Base-by-base conservation (phyloP, 1,140 invertebrate species). In the Oscheius sp. region DNA sequence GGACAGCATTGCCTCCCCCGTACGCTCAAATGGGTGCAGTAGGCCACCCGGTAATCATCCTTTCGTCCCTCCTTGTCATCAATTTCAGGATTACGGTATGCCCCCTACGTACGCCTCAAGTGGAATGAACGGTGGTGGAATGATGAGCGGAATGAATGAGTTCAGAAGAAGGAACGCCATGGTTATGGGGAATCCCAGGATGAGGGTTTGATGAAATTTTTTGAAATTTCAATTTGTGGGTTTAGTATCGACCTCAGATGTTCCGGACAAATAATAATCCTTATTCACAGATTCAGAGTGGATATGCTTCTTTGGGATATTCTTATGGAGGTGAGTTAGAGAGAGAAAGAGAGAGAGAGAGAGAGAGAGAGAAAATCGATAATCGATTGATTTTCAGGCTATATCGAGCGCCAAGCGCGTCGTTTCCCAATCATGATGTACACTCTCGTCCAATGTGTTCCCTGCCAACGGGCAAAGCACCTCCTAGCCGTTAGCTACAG, bases 381-480 rank as follows among this genome's bases (percentile, higher is more conserved):
- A 15, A 18, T 18, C 23, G 15, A 45, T 45, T 45, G 42, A 45
- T 18, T 18, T 45, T 45, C 36, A 10, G 68, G 68, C 10, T 71
- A 71, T 65, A 71, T 71, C 32, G 65, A 71, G 65, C 7, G 65
- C 20, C 68, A 75, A 68, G 73, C 68, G 4, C 58, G 67, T 20
- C 68, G 59, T 0, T 75, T 64, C 31, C 73, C 73, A 13, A 73
- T 75, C 23, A 75, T 75, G 73, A 75, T 75, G 67, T 75, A 75
- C 68, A 75, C 73, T 2, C 36, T 75, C 59, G 55, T 75, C 18
- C 73, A 75, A 59, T 75, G 73, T 49, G 68, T 75, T 7, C 73
- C 73, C 1, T 75, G 73, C 29, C 73, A 75, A 35, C 49, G 73
- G 52, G 73, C 73, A 55, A 75, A 75, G 34, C 73, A 75, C 45